A percentile compares a stretch with the other conserved stretches of the same genome.
Conservation (phyloP, 2,888 invertebrate species). For the Drosophila colorata region DNA sequence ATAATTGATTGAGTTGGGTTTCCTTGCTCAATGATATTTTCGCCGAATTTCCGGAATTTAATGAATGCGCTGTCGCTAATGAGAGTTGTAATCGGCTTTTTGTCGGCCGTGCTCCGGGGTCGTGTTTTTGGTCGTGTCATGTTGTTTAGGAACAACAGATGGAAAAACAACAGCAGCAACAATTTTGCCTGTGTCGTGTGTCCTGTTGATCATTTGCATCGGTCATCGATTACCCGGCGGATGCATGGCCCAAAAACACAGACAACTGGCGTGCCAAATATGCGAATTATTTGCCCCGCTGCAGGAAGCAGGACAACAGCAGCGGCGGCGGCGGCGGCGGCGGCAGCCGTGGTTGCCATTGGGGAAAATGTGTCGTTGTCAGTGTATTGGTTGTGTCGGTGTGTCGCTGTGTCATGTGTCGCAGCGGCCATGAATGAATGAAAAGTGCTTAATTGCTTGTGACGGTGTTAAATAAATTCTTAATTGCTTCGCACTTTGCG, state of each 20-base stretch:
- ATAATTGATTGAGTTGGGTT: conserved; percentile 15
- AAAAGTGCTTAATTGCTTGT: conserved; percentile 85
- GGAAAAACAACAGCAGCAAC: conserved; percentile 7
- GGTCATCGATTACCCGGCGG: conserved; percentile 66
- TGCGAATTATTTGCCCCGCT: conserved; percentile 69
- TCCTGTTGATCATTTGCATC: conserved; percentile 68
- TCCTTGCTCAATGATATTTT: neutral
- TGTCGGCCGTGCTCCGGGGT: conserved; percentile 32
- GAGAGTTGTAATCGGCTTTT: conserved; percentile 60
- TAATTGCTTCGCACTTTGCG: conserved; percentile 85
- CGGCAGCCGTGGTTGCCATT: conserved; percentile 28
- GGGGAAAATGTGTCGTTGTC: conserved; percentile 59
- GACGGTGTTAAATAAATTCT: conserved; percentile 85
- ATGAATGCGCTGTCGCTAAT: conserved; percentile 39
- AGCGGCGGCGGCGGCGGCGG: neutral
- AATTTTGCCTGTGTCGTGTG: conserved; percentile 4
- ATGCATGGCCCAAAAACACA: conserved; percentile 52
- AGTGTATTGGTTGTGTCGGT: conserved; percentile 20
- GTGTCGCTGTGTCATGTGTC: conserved; percentile 21
- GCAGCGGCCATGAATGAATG: conserved; percentile 76
- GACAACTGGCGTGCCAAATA: conserved; percentile 71
- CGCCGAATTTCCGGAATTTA: neutral
- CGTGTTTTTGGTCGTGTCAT: conserved; percentile 44
- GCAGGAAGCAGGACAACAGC: conserved; percentile 52
- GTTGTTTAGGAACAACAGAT: conserved; percentile 59